Base-by-base conservation (phyloP, 2,113 vertebrate genomes). In the Amblyopsis rosae region DNA sequence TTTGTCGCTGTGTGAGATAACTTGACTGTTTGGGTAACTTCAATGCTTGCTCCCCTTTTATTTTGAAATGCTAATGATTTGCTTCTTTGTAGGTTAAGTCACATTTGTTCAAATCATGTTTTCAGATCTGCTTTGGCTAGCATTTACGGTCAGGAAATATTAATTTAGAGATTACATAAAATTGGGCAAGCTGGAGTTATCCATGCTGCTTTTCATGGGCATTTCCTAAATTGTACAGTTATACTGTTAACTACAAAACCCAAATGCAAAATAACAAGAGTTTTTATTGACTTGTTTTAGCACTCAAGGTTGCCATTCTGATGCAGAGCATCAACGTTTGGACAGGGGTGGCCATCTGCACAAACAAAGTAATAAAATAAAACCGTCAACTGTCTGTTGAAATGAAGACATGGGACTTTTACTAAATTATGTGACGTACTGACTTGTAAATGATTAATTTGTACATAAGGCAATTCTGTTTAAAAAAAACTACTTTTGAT, bases 1-100 rank as follows among this genome's bases (percentile, higher is more conserved):
- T 82, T 82, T 82, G 70, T 86, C 82, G 70, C 16, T 67, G 66
- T 75, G 76, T 70, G 70, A 88, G 82, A 83, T 86, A 77, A 83
- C 68, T 69, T 69, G 48, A 33, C 48, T 26, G 71, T 71, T 71
- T 56, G 26, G 53, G 67, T 65, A 73, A 76, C 69, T 67, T 81
- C 62, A 81, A 15, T 61, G 66, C 64, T 69, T 70, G 47, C 49
- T 41, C 80, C 35, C 35, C 35, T 82, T 77, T 83, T 77, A 72
- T 84, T 75, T 72, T 79, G 51, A 80, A 68, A 82, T 71, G 71
- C 76, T 82, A 77, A 70, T 67, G 49, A 80, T 75, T 55, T 63
- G 60, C 7, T 32, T 9, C 5, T 35, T 45, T 41, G 6, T 33
- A 54, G 73, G 3, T 61, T 69, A 45, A 63, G 35, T 46, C 19